These are phyloP conservation scores for Plutomurus gul DNA, from an alignment of 1,140 invertebrate genomes.

Conservation along the genomic window DNA sequence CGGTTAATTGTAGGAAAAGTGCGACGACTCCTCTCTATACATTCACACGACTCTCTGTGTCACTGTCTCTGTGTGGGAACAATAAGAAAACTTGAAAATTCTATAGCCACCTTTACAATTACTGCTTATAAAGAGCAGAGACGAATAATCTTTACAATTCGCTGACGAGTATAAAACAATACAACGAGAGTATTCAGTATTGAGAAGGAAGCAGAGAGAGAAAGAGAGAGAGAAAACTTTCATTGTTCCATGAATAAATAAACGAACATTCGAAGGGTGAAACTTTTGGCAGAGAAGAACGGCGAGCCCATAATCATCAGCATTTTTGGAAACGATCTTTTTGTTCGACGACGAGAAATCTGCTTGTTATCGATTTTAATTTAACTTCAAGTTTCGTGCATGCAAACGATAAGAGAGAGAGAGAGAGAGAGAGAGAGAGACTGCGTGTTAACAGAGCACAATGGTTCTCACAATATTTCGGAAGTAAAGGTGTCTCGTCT, in stretches of 20 bases:
- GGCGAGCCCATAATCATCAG: slow-evolving; percentile 17
- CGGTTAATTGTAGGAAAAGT: background rate
- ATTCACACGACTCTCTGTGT: too few relatives aligned
- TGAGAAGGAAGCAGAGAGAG: too few relatives aligned
- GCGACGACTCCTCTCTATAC: too few relatives aligned
- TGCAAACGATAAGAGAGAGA: slow-evolving; percentile 18
- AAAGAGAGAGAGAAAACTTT: slow-evolving; percentile 17
- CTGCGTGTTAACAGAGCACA: slow-evolving; percentile 30
- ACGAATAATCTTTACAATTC: too few relatives aligned
- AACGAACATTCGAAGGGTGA: background rate
- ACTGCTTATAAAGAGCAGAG: too few relatives aligned
- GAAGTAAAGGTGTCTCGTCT: slow-evolving; percentile 43
- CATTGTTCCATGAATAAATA: slow-evolving; percentile 20
- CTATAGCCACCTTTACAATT: too few relatives aligned
- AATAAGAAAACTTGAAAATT: too few relatives aligned
- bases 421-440: too few relatives aligned
- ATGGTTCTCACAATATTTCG: slow-evolving; percentile 36
- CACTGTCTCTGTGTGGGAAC: too few relatives aligned
- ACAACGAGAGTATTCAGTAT: too few relatives aligned
- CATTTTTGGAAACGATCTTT: slow-evolving; percentile 31
- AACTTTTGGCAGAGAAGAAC: slow-evolving; percentile 8
- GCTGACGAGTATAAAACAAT: too few relatives aligned
- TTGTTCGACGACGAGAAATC: slow-evolving; percentile 4
- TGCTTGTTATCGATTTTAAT: slow-evolving; percentile 32
- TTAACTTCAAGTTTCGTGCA: slow-evolving; percentile 22